Conservation (phyloP, 2,797 vertebrate genomes). For the Sebastolobus altivelis region DNA sequence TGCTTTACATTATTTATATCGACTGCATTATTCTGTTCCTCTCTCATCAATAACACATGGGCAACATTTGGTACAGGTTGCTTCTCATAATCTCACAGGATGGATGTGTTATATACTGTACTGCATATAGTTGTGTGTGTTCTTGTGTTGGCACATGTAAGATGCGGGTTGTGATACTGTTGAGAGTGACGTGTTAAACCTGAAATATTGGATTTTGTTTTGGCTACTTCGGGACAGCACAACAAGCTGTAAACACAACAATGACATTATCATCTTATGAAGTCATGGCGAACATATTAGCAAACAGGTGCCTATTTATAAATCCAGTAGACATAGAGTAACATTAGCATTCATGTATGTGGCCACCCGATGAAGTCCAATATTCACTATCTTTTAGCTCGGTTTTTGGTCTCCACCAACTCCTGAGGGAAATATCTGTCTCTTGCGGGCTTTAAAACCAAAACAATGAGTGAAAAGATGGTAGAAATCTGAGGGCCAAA, state of each 20-base stretch:
- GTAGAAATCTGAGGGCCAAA: background rate
- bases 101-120: slow-evolving; percentile 17
- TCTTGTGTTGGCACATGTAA: background rate
- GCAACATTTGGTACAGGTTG: slow-evolving; percentile 53
- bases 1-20: slow-evolving; percentile 67
- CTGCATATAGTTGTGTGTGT: background rate
- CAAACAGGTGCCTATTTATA: background rate
- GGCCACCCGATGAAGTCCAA: no score
- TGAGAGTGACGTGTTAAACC: background rate
- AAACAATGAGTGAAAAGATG: background rate
- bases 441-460: background rate
- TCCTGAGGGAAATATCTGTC: background rate
- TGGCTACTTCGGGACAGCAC: background rate
- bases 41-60: slow-evolving; percentile 71
- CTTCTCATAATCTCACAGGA: slow-evolving; percentile 26
- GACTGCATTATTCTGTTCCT: slow-evolving; percentile 52
- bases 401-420: background rate
- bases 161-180: background rate
- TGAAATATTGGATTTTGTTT: background rate
- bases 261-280: background rate
- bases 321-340: background rate
- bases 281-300: background rate
- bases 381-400: background rate
- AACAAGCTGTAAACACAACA: background rate
- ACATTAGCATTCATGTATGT: background rate